Conservation (phyloP, 2,113 vertebrate species). For the Planiliza haematocheilus region DNA sequence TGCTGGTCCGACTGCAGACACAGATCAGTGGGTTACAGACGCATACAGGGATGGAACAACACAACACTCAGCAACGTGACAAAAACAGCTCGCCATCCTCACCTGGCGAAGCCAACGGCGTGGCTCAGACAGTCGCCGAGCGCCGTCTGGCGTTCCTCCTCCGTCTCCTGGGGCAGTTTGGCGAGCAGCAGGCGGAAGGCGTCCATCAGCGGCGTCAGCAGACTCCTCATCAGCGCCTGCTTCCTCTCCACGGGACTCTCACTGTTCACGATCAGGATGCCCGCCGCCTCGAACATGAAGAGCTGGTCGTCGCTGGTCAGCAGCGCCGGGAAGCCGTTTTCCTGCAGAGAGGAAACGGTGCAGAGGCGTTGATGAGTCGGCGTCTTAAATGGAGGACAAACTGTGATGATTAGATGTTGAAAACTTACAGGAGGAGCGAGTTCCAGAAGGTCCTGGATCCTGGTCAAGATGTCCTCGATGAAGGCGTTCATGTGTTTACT, state of each 20-base stretch:
- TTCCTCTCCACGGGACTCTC: constrained; percentile 94
- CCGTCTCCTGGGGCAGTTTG: constrained; percentile 90
- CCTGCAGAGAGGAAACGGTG: no score
- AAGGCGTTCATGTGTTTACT: constrained; percentile 97
- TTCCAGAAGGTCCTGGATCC: constrained; percentile 96
- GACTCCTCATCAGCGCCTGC: constrained; percentile 93
- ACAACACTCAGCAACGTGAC: no score
- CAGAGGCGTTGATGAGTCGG: no score
- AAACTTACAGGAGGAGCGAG: constrained; percentile 93
- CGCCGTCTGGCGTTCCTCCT: constrained; percentile 90
- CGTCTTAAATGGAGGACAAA: no score
- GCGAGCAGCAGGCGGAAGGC: constrained; percentile 92
- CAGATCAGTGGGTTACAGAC: no score
- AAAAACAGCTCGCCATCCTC: no score
- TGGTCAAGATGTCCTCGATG: constrained; percentile 94
- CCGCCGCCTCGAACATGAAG: constrained; percentile 97
- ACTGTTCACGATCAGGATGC: constrained; percentile 93
- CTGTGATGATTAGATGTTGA: no score
- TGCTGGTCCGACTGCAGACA: constrained; percentile 95
- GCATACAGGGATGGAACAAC: no score
- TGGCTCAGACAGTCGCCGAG: constrained; percentile 96
- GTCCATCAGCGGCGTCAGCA: constrained; percentile 93
- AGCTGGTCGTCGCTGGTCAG: constrained; percentile 97
- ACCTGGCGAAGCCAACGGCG: constrained; percentile 98
- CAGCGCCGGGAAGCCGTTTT: constrained; percentile 92